A percentile compares a stretch with the other conserved stretches of the same genome.
Conservation (phyloP, 2,797 vertebrate species). For the Iguana delicatissima region DNA sequence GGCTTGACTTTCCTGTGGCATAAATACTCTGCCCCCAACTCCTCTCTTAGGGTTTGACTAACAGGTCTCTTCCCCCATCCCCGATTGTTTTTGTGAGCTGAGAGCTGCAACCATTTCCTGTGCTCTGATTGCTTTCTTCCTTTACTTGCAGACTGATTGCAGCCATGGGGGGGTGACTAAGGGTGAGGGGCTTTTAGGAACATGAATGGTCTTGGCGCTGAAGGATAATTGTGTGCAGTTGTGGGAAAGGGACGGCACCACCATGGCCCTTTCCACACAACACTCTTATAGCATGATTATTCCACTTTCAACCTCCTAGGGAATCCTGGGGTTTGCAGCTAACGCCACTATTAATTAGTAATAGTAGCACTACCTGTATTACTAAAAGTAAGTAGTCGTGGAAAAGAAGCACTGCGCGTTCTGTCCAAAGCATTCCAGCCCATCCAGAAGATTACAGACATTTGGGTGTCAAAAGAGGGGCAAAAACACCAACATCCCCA, state of each 20-base stretch:
- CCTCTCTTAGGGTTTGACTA: conserved; percentile 63
- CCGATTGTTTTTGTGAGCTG: background rate
- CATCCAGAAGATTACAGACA: background rate
- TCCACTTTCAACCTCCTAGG: too few relatives aligned
- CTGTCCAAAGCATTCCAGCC: background rate
- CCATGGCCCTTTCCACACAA: too few relatives aligned
- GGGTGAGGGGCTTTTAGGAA: conserved; percentile 25
- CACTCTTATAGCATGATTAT: too few relatives aligned
- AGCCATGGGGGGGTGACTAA: background rate
- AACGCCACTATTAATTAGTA: too few relatives aligned
- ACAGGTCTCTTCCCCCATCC: conserved; percentile 1
- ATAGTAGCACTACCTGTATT: too few relatives aligned
- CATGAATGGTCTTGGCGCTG: background rate
- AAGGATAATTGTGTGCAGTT: background rate
- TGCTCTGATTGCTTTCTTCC: conserved; percentile 47
- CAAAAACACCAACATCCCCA: conserved; percentile 50
- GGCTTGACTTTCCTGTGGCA: conserved; percentile 54
- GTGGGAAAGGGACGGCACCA: background rate
- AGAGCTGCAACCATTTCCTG: conserved; percentile 53
- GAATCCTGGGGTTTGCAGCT: too few relatives aligned
- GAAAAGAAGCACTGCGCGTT: background rate
- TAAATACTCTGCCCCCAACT: conserved; percentile 11
- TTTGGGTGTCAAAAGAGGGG: background rate
- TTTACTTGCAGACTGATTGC: background rate
- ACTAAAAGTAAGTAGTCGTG: too few relatives aligned